phyloP scores from a whole-genome alignment of 1,140 invertebrate species.

The Galleria mellonella region DNA sequence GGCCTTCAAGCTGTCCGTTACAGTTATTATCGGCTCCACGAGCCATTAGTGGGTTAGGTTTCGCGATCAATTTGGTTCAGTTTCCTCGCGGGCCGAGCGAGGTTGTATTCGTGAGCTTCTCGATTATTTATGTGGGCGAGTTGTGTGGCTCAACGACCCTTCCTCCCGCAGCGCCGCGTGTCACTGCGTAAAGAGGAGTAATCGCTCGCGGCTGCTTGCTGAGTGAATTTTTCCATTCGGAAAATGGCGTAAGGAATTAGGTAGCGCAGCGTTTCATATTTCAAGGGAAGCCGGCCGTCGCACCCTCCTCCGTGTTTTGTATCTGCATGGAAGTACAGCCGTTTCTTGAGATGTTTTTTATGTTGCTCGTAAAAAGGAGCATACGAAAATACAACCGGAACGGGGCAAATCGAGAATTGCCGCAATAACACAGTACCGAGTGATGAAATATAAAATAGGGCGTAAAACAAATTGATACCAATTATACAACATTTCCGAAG shows the following conservation, averaged over 20 bases:
- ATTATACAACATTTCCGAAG: constrained; percentile 5
- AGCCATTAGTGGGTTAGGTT: constrained; percentile 23
- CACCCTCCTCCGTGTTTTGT: constrained; percentile 4
- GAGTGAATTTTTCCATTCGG: constrained; percentile 60
- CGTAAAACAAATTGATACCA: constrained; percentile 17
- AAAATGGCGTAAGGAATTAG: constrained; percentile 53
- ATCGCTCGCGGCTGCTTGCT: constrained; percentile 46
- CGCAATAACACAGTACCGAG: constrained; percentile 20
- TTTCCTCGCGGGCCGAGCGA: constrained; percentile 29
- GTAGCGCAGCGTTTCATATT: constrained; percentile 45
- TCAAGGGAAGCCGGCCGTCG: constrained; percentile 16
- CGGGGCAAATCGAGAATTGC: constrained; percentile 19
- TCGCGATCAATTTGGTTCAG: constrained; percentile 32
- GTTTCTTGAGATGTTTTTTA: constrained; percentile 28
- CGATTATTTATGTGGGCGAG: constrained; percentile 50
- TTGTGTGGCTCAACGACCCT: constrained; percentile 13
- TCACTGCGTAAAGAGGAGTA: constrained; percentile 57
- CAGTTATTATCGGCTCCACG: constrained; percentile 16
- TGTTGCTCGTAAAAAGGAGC: constrained; percentile 30
- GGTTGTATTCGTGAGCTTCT: constrained; percentile 39
- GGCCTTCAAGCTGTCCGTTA: constrained; percentile 14
- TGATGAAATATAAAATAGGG: constrained; percentile 14
- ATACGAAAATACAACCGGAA: constrained; percentile 25
- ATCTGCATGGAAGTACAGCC: constrained; percentile 14
- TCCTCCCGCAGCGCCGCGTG: constrained; percentile 21